phyloP scores from a whole-genome alignment of 2,113 vertebrate species.

The Antechinus stuartii region DNA sequence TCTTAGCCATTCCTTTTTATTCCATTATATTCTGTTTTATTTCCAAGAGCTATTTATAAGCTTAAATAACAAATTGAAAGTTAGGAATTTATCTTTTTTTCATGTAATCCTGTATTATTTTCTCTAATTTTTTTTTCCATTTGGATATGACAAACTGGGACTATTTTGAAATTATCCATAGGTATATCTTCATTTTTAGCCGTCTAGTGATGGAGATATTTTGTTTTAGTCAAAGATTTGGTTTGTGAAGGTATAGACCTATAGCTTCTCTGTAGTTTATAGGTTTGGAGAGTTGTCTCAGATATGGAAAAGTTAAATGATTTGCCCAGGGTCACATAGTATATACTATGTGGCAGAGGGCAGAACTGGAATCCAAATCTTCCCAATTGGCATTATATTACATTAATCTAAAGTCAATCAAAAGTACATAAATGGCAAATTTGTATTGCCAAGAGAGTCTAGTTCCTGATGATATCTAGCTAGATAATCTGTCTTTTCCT shows the following conservation, averaged over 20 bases:
- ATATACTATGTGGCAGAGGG: neutral
- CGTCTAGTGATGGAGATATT: neutral
- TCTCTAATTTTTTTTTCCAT: neutral
- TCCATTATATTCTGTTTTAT: neutral
- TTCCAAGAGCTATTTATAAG: neutral
- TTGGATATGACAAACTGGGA: neutral
- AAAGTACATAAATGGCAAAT: neutral
- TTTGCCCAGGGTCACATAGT: neutral
- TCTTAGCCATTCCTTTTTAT: neutral
- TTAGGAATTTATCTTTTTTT: neutral
- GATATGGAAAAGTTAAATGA: neutral
- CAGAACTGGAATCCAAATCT: neutral
- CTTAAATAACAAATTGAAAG: neutral
- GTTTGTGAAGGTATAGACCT: neutral
- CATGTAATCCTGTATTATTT: neutral
- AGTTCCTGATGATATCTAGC: slow-evolving; percentile 91
- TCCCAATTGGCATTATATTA: neutral
- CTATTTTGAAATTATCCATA: neutral
- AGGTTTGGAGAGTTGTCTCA: neutral
- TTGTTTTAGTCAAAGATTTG: neutral
- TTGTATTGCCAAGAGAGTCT: neutral
- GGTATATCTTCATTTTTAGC: neutral
- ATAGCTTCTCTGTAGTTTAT: neutral
- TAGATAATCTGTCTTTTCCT: slow-evolving; percentile 88
- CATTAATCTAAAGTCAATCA: neutral